Evolutionary conservation across 2,888 invertebrate genomes (phyloP).

Genomic region (Leptarthrus brevirostris): DNA sequence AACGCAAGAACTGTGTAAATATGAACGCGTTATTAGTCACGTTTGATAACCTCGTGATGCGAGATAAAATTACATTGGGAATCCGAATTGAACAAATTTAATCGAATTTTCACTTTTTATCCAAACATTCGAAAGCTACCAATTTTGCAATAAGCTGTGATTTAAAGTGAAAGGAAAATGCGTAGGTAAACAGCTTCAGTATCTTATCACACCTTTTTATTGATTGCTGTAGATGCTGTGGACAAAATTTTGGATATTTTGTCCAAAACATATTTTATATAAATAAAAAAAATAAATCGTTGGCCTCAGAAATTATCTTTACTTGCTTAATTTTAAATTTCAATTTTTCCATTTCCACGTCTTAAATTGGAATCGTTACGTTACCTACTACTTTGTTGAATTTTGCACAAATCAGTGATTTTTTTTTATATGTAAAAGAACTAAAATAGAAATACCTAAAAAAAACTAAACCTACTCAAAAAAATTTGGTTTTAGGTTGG

Average conservation of each 20-base stretch:
- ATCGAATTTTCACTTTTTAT: constrained; percentile 1
- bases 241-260: too few species aligned
- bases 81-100: constrained; percentile 12
- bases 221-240: too few species aligned
- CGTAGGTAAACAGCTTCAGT: neutral
- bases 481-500: constrained; percentile 23
- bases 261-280: too few species aligned
- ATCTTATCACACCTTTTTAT: neutral
- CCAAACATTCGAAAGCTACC: neutral
- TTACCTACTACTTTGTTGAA: too few species aligned
- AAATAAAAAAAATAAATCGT: too few species aligned
- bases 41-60: constrained; percentile 25
- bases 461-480: neutral
- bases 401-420: too few species aligned
- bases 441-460: too few species aligned
- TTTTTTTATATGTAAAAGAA: too few species aligned
- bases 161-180: neutral
- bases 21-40: constrained; percentile 33
- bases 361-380: too few species aligned
- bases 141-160: neutral
- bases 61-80: constrained; percentile 34
- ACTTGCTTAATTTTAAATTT: too few species aligned
- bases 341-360: too few species aligned
- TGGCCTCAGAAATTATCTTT: too few species aligned
- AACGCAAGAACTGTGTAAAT: constrained; percentile 25